Base-by-base conservation (phyloP, 2,797 vertebrate genomes). In the Pristis pectinata region DNA sequence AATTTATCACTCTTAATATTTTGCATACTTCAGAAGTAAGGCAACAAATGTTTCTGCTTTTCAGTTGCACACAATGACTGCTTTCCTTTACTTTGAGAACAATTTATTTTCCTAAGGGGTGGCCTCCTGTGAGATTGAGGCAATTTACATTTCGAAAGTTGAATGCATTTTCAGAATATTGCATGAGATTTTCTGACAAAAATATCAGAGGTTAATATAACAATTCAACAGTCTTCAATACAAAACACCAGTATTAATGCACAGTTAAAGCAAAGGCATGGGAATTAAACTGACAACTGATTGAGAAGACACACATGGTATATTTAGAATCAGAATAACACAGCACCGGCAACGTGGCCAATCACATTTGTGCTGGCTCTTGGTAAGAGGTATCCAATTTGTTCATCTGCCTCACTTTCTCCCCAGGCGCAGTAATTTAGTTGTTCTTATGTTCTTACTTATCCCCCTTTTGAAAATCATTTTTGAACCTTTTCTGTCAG, bases 221-320 rank as follows among this genome's bases (percentile, higher is more conserved):
- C 56, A 89, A 89, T 17, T 89, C 53, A 89, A 89, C 13, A n/a
- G 56, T 27, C 56, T 56, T 53, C 27, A 2, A 59, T n/a, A 89
- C 30, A 61, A 61, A 89, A n/a, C 53, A 56, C 85, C 82, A 85
- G 85, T 85, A 30, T 85, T 85, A 85, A 56, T 56, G 49, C 1
- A 49, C 85, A 6, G 85, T 89, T 89, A 22, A n/a, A 61, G 56
- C 27, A 56, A 85, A 56, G 49, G 2, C 30, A 89, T 7, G 24
- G 85, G 34, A n/a, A 15, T 89, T 89, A 89, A 89, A n/a, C 85
- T 61, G 34, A 89, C 56, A 89, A 61, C 85, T 89, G 85, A 19
- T 34, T 89, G 53, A 61, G 30, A 89, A n/a, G 30, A 61, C 85
- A 13, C 34, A 61, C 15, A 17, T n/a, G 34, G 17, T 19, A 17